phyloP scores from a whole-genome alignment of 2,113 vertebrate species.

The Lepisosteus oculatus region DNA sequence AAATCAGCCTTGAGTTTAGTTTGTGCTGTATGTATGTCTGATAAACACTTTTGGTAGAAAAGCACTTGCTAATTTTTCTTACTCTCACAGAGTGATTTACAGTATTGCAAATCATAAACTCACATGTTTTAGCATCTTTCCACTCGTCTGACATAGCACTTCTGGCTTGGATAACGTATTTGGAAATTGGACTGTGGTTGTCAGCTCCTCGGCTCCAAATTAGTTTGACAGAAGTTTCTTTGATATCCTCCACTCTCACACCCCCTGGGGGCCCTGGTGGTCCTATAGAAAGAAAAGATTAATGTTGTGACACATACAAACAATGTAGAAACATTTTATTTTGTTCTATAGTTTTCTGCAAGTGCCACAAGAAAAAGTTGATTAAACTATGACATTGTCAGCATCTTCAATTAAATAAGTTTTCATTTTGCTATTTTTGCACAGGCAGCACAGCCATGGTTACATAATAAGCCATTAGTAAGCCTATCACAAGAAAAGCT shows the following conservation, averaged over 20 bases:
- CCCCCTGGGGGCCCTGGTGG: conserved; percentile 94
- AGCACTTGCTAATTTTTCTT: too few species aligned
- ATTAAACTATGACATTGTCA: too few species aligned
- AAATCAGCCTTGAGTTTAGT: too few species aligned
- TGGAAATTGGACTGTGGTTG: conserved; percentile 95
- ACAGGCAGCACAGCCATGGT: not conserved
- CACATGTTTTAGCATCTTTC: conserved; percentile 88
- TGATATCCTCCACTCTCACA: conserved; percentile 76
- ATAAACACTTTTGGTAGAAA: too few species aligned
- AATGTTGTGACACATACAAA: too few species aligned
- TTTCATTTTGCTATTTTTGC: not conserved
- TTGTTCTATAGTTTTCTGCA: too few species aligned
- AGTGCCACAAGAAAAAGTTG: too few species aligned
- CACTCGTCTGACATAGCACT: conserved; percentile 75
- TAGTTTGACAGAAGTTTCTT: conserved; percentile 74
- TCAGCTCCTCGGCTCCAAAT: conserved; percentile 92
- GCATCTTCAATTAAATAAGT: too few species aligned
- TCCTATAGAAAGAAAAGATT: conserved; percentile 56
- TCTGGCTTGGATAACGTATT: conserved; percentile 85
- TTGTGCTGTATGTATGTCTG: too few species aligned
- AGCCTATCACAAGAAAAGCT: not conserved
- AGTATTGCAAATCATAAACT: conserved; percentile 27
- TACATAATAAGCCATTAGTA: not conserved
- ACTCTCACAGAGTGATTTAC: too few species aligned
- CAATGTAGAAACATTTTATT: too few species aligned